Conservation (phyloP, 2,797 vertebrate species). For the Helostoma temminkii region DNA sequence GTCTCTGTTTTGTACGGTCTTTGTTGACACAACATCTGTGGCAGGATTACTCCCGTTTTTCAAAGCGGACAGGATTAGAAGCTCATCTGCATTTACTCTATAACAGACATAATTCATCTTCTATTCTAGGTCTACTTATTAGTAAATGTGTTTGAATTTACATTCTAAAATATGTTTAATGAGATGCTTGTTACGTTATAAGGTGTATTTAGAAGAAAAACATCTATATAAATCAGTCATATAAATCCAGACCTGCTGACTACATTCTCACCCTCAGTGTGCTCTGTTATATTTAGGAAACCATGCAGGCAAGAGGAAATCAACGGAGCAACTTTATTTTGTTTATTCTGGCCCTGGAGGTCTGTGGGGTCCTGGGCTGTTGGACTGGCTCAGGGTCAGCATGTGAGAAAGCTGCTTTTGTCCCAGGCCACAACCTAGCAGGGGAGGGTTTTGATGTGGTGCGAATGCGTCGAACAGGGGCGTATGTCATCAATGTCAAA, state of each 20-base stretch:
- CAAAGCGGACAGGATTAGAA: conserved; percentile 45
- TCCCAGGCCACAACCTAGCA: conserved; percentile 87
- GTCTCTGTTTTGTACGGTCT: conserved; percentile 33
- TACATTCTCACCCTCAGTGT: neutral
- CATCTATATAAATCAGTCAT: neutral
- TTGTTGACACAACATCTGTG: conserved; percentile 47
- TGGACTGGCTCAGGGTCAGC: conserved; percentile 67
- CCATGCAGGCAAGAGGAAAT: conserved; percentile 62
- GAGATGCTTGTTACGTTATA: neutral
- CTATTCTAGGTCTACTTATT: neutral
- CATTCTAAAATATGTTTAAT: neutral
- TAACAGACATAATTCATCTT: neutral
- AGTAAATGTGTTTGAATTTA: neutral
- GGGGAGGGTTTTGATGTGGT: conserved; percentile 92
- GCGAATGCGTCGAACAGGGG: conserved; percentile 84
- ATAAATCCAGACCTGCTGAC: neutral
- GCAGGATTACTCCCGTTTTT: conserved; percentile 54
- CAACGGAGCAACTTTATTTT: conserved; percentile 17
- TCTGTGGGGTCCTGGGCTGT: conserved; percentile 62
- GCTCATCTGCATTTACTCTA: conserved; percentile 25
- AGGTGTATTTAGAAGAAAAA: neutral
- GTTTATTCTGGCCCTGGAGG: conserved; percentile 49
- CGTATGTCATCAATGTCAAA: conserved; percentile 85
- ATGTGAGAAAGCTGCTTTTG: conserved; percentile 82
- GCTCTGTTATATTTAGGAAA: conserved; percentile 50